Evolutionary conservation across 2,113 vertebrate genomes (phyloP).

Genomic region (Conger conger): DNA sequence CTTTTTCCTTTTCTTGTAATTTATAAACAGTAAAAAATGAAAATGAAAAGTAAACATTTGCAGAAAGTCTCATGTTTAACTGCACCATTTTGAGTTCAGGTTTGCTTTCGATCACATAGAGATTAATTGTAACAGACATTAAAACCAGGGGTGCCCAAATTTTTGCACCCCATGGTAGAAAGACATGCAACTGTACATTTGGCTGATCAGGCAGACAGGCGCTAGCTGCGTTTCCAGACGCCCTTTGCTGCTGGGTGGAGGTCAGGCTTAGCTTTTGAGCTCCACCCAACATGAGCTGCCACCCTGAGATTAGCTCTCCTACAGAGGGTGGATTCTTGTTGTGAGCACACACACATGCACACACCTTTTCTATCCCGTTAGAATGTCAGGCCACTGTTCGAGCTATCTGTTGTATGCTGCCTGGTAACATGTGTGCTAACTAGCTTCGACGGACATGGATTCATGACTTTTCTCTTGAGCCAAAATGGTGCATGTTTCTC

Average conservation of each 20-base stretch:
- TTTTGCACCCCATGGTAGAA: too few species aligned
- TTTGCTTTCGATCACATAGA: too few species aligned
- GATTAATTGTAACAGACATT: too few species aligned
- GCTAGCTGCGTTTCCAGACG: neutral
- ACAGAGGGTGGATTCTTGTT: neutral
- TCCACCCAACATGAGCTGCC: neutral
- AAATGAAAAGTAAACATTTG: too few species aligned
- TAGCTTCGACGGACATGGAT: neutral
- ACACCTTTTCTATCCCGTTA: neutral
- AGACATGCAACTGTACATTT: neutral
- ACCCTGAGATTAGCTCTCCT: constrained; percentile 21
- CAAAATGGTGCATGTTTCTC: neutral
- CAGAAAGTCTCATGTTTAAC: too few species aligned
- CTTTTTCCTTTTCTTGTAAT: too few species aligned
- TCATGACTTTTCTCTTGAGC: neutral
- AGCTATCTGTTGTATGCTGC: neutral
- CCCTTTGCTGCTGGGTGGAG: neutral
- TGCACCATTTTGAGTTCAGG: too few species aligned
- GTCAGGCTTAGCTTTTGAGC: neutral
- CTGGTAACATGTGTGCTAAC: neutral
- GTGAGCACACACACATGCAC: neutral
- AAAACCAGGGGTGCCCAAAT: too few species aligned
- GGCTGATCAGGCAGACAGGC: neutral
- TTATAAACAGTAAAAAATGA: too few species aligned
- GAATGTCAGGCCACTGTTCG: neutral